Evolutionary conservation across 2,113 vertebrate species (phyloP), one percentile per base, ranked within the genome.

Genomic region (Pteropus alecto): DNA sequence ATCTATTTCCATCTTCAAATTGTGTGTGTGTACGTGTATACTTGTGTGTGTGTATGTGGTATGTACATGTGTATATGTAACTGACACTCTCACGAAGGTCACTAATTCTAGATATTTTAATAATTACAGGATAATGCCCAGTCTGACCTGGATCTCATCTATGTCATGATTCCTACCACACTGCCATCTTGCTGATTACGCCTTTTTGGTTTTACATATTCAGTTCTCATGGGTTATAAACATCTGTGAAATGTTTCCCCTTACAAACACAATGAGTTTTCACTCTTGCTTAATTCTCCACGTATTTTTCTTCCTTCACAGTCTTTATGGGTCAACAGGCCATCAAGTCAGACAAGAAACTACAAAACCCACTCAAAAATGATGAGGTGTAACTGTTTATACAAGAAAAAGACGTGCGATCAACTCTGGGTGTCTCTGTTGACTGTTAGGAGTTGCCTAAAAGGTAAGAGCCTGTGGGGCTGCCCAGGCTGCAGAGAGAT

Each of bases 351-450:
- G 87, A 65, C 46, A 70, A 73, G 83, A 78, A 93, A 79, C 6
- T 54, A n/a, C 21, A 63, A 94, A 84, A 84, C 21, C 56, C 48
- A 84, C 46, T 67, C 33, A 28, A 85, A n/a, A 88, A 63, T 13
- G 11, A 63, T 90, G 19, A 71, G 5, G 8, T 6, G 19, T 8
- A n/a, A 61, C 43, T 46, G n/a, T 70, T 89, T 14, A 63, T 38
- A 26, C 4, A 65, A 78, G 51, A 30, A 60, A 68, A 79, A 15
- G 68, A 11, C 16, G 61, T 12, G 58, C 46, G 56, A 19, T 2
- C 35, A 67, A 35, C 24, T 28, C 51, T 35, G 24, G 8, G 76
- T 10, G 1, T 54, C 51, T 54, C 65, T 67, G 15, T 3, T 56
- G n/a, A 60, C 13, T 11, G 12, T 16, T 16, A 15, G 4, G 21